These are phyloP conservation scores for Dicrostonyx torquatus DNA, from an alignment of 2,797 vertebrate genomes.

Conservation along the genomic window DNA sequence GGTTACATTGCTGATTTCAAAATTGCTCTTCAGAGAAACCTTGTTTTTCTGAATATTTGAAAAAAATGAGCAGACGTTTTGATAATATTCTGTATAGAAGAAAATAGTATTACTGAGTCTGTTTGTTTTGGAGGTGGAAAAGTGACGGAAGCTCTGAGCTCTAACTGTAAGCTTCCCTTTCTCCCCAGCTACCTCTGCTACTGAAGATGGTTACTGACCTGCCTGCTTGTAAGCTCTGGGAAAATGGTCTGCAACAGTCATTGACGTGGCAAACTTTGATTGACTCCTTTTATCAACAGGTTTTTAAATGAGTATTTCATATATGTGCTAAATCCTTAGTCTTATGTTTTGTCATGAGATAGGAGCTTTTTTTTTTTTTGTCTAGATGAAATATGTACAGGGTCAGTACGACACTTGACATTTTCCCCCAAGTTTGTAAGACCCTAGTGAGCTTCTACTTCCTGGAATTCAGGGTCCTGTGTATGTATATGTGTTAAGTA, in stretches of 20 bases:
- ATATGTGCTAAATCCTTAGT: slow-evolving; percentile 24
- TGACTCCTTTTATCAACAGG: slow-evolving; percentile 48
- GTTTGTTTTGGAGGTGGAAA: slow-evolving; percentile 40
- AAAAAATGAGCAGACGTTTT: slow-evolving; percentile 43
- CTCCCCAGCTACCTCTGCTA: background rate
- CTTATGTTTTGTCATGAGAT: slow-evolving; percentile 56
- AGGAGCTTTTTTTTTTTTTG: slow-evolving; percentile 64
- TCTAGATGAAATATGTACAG: slow-evolving; percentile 49
- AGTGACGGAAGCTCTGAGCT: slow-evolving; percentile 34
- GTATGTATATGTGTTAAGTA: background rate
- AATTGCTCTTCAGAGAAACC: slow-evolving; percentile 26
- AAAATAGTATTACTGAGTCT: background rate
- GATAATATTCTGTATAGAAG: background rate
- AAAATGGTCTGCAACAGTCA: slow-evolving; percentile 22
- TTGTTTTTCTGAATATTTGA: slow-evolving; percentile 27
- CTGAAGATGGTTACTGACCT: background rate
- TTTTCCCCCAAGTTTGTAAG: background rate
- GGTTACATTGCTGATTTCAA: slow-evolving; percentile 54
- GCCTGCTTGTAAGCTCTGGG: background rate
- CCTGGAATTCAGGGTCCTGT: slow-evolving; percentile 45
- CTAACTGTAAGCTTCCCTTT: background rate
- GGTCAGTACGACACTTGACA: slow-evolving; percentile 13
- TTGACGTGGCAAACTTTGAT: background rate
- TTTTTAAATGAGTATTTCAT: background rate
- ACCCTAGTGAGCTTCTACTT: background rate